Percentiles rank a stretch among this genome's conserved stretches.
phyloP scores from a whole-genome alignment of 2,113 vertebrate genomes.

The Gorsachius goisagi region DNA sequence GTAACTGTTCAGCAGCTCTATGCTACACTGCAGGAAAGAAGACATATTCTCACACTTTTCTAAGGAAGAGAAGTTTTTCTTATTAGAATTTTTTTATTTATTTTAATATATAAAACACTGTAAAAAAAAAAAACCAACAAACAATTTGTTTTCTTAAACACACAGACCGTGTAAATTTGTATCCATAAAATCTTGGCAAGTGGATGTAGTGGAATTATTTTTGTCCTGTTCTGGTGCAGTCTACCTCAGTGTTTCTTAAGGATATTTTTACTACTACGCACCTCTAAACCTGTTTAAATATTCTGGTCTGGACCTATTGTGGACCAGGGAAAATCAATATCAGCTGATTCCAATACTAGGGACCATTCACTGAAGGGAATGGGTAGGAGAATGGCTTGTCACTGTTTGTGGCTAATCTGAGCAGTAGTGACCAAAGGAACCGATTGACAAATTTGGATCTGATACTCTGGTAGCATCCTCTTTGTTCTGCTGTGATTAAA shows the following conservation, averaged over 20 bases:
- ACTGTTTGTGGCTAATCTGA: neutral
- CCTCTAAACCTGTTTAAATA: slow-evolving; percentile 51
- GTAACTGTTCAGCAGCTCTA: slow-evolving; percentile 29
- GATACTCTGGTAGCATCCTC: neutral
- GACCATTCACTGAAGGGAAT: slow-evolving; percentile 30
- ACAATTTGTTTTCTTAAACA: slow-evolving; percentile 70
- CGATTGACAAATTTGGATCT: neutral
- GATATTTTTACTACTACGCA: slow-evolving; percentile 65
- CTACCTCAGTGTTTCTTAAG: slow-evolving; percentile 87
- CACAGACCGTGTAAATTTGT: slow-evolving; percentile 63
- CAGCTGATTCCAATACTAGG: slow-evolving; percentile 43
- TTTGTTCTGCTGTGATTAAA: neutral
- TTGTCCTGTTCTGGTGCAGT: slow-evolving; percentile 84
- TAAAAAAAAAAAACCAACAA: slow-evolving; percentile 57
- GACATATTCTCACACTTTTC: slow-evolving; percentile 76
- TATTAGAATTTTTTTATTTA: slow-evolving; percentile 86
- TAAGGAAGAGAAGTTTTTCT: slow-evolving; percentile 84
- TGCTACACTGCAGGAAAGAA: slow-evolving; percentile 46
- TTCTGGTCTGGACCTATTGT: slow-evolving; percentile 53
- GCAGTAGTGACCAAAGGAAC: neutral
- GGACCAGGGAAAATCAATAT: slow-evolving; percentile 24
- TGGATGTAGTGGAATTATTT: slow-evolving; percentile 61
- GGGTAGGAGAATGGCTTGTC: neutral
- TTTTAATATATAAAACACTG: slow-evolving; percentile 89
- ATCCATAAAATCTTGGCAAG: slow-evolving; percentile 64